These are phyloP conservation scores for Mycetomoellerius zeteki DNA, from an alignment of 1,140 invertebrate species.

Conservation along the genomic window DNA sequence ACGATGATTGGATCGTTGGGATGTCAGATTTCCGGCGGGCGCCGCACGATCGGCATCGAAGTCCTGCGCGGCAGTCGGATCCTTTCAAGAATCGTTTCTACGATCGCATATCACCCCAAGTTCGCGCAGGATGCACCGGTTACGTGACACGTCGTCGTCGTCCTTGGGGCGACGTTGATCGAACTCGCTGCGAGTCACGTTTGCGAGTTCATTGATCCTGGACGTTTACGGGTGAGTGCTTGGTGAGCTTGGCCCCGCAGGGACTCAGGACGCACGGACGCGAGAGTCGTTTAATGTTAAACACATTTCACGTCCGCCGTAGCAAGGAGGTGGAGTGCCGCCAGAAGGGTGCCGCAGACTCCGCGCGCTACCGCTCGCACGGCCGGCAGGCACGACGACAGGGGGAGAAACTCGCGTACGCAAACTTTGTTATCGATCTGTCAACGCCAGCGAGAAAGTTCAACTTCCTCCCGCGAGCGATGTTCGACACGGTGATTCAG, in stretches of 20 bases:
- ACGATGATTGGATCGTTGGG: constrained; percentile 66
- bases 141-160: constrained; percentile 5
- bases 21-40: constrained; percentile 76
- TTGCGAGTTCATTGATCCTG: constrained; percentile 52
- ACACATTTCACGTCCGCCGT: constrained; percentile 55
- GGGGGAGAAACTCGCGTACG: constrained; percentile 68
- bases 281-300: constrained; percentile 16
- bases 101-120: constrained; percentile 38
- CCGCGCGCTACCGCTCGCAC: constrained; percentile 27
- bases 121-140: background rate
- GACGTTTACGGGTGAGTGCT: constrained; percentile 35
- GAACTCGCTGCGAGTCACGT: constrained; percentile 35
- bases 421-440: constrained; percentile 82
- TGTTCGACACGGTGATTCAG: constrained; percentile 64
- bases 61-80: constrained; percentile 22
- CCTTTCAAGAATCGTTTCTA: constrained; percentile 6
- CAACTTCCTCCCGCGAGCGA: constrained; percentile 72
- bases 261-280: constrained; percentile 31
- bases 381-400: constrained; percentile 61
- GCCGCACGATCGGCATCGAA: constrained; percentile 49
- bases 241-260: background rate
- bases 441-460: constrained; percentile 80
- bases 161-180: constrained; percentile 11
- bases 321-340: constrained; percentile 15
- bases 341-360: constrained; percentile 46